Base-by-base conservation (phyloP, 2,888 invertebrate species). In the Noctua janthe region DNA sequence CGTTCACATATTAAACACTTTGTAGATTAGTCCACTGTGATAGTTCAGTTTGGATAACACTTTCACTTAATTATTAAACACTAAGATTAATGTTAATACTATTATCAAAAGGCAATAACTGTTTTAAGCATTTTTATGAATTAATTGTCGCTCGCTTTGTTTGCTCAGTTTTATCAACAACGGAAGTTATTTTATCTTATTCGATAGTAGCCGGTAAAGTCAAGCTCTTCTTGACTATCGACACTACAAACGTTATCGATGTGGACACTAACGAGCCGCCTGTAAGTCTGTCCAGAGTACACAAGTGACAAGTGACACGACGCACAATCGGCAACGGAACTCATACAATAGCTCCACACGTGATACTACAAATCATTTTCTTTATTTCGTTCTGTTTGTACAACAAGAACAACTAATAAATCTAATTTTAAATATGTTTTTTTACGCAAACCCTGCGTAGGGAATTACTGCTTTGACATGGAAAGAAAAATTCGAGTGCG, bases 241-340 rank as follows among this genome's bases (percentile, higher is more conserved):
- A 39, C 39, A 39, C 5, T 39, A 39, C 39, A 64, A 10, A 39
- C 39, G 54, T 13, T 2, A 35, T 74, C 23, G 29, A 56, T 2
- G 35, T 47, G 17, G 47, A 35, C n/a, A 47, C 8, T 47, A 56
- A 47, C 56, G n/a, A 56, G 35, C 35, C 11, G 20, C 51, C 43
- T 15, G 47, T 7, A 29, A 47, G n/a, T 49, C 13, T 23, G 72
- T 29, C 29, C 6, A n/a, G 6, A 49, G 62, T 43, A 23, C 23
- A 17, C 10, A 11, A 39, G 39, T 39, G 39, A 39, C 39, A 39
- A 39, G 35, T 35, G 35, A 20, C 29, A 35, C 35, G 59, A 62
- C 49, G 13, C 13, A 20, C n/a, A 51, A 51, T 76, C 76, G 64
- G 49, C 7, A 15, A 76, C 62, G 62, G 62, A 76, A 64, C 62